Evolutionary conservation across 2,113 vertebrate genomes (phyloP).

Genomic region (Setophaga coronata): DNA sequence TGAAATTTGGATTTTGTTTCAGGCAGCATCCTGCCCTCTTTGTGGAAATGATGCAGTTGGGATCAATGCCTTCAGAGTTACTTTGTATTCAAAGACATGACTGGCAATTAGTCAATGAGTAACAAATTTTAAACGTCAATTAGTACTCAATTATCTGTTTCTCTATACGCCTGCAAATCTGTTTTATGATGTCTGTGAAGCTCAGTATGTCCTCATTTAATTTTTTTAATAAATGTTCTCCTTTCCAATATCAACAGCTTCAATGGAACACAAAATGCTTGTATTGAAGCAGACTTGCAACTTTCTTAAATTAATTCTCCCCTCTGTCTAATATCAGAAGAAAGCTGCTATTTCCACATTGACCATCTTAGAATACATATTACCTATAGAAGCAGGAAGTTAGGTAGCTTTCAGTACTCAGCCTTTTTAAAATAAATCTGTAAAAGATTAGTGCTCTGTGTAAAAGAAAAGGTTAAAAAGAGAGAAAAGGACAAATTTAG

Average conservation of each 20-base stretch:
- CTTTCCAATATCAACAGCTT: neutral
- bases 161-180: neutral
- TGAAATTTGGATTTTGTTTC: neutral
- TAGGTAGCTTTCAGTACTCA: neutral
- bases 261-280: neutral
- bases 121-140: neutral
- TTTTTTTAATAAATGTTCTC: neutral
- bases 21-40: neutral
- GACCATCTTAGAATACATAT: neutral
- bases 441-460: neutral
- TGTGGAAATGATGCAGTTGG: neutral
- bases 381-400: neutral
- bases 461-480: neutral
- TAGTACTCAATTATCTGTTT: neutral
- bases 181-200: neutral
- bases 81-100: neutral
- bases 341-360: neutral
- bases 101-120: neutral
- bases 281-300: neutral
- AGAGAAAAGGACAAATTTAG: neutral
- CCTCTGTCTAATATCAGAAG: neutral
- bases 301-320: neutral
- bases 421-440: neutral
- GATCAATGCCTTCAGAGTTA: neutral
- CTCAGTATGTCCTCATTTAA: neutral